Evolutionary conservation across 2,888 invertebrate genomes (phyloP).

Genomic region (Drosophila diplacantha): DNA sequence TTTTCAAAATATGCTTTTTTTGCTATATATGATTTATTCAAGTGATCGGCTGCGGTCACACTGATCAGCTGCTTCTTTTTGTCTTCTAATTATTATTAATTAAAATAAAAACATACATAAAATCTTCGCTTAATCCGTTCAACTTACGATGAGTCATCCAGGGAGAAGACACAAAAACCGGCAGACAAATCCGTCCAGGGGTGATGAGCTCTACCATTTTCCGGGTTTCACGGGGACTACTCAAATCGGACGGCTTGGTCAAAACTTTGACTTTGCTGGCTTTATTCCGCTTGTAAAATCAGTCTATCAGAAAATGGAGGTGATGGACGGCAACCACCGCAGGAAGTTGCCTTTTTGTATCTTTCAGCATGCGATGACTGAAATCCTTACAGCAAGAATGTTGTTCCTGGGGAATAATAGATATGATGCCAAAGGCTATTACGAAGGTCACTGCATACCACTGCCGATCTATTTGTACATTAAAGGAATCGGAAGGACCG

Average conservation of each 20-base stretch:
- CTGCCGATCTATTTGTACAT: background rate
- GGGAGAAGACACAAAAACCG: background rate
- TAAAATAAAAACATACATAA: background rate
- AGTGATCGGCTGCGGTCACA: background rate
- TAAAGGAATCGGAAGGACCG: background rate
- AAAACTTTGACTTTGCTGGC: background rate
- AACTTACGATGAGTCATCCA: background rate
- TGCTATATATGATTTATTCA: no score
- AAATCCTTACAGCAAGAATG: background rate
- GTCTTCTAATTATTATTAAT: no score
- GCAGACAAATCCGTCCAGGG: background rate
- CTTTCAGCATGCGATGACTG: conserved; percentile 1
- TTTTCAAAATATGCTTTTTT: no score
- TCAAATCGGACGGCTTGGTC: background rate
- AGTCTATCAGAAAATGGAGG: background rate
- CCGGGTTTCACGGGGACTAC: accelerated
- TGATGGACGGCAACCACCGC: no score
- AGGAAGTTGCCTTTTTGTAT: background rate
- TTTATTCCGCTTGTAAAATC: background rate
- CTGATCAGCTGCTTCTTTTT: background rate
- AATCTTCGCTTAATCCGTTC: background rate
- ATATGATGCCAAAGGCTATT: accelerated
- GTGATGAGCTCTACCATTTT: background rate
- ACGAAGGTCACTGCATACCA: background rate
- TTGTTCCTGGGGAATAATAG: background rate